phyloP scores from a whole-genome alignment of 2,113 vertebrate species.

The Rhinolophus sinicus region DNA sequence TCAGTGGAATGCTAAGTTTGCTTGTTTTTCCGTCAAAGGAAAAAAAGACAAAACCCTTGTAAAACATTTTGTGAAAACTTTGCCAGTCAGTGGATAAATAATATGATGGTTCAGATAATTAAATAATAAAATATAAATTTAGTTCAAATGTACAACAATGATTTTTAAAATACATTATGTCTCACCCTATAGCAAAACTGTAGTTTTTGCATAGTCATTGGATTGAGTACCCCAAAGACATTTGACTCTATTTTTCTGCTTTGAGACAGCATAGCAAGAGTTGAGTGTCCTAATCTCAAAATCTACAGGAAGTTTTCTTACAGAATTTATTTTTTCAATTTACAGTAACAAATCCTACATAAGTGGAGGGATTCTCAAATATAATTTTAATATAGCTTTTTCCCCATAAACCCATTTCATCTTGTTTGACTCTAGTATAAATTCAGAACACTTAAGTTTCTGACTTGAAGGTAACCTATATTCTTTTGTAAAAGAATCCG shows the following conservation, averaged over 20 bases:
- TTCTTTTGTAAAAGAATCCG: background rate
- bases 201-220: background rate
- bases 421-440: background rate
- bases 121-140: background rate
- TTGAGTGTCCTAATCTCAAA: background rate
- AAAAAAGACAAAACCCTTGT: background rate
- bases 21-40: background rate
- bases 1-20: background rate
- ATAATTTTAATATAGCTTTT: background rate
- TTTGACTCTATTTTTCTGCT: background rate
- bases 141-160: background rate
- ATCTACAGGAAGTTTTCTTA: background rate
- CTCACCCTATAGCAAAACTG: background rate
- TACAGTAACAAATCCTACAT: background rate
- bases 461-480: background rate
- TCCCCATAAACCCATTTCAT: background rate
- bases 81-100: background rate
- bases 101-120: background rate
- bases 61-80: slow-evolving; percentile 3
- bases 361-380: background rate
- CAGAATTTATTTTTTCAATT: slow-evolving; percentile 3
- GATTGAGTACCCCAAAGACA: background rate
- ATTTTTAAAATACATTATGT: background rate
- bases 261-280: background rate
- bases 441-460: background rate